Evolutionary conservation across 2,797 vertebrate species (phyloP), one percentile per base, ranked within the genome.

Genomic region (Sandelia bainsii): DNA sequence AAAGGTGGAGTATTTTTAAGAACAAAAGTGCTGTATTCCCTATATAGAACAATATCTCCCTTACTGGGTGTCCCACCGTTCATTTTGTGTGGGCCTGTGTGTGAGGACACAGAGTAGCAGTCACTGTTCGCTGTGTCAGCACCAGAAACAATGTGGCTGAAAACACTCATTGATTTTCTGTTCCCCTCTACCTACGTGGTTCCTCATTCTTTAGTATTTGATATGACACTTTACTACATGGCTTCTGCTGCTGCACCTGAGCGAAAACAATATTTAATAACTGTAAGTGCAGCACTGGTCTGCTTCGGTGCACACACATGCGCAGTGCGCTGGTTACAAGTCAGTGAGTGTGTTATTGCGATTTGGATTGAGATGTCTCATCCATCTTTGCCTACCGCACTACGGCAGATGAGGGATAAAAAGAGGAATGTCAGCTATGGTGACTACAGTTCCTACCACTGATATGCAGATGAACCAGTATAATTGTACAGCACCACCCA

Each of bases 141-240:
- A 75, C 70, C 71, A 75, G 87, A 85, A 69, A 5, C 72, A 48
- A 77, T 39, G 46, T 82, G 89, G 82, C 81, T 87, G 80, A 92
- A 90, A 93, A 85, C 19, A 49, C 75, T 65, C 79, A 82, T 90
- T 84, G 82, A 76, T 87, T 93, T 91, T 88, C 81, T 81, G 56
- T 70, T 83, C 51, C 68, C n/a, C 48, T 80, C 62, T 66, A 70
- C 84, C 72, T 75, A 67, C 80, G 68, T 70, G 46, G 45, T 82
- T 73, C 67, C 61, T 83, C 81, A 64, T 73, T 91, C 82, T 61
- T 80, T n/a, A 40, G 34, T 72, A 70, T 79, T 85, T 23, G 8
- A 62, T 87, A 77, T 84, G 70, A 67, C 61, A 59, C 22, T 85
- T 83, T 79, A 73, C 61, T 29, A 71, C 71, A 25, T 25, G 16